Evolutionary conservation across 2,113 vertebrate genomes (phyloP).

Genomic region (Coptodon bakossiorum): DNA sequence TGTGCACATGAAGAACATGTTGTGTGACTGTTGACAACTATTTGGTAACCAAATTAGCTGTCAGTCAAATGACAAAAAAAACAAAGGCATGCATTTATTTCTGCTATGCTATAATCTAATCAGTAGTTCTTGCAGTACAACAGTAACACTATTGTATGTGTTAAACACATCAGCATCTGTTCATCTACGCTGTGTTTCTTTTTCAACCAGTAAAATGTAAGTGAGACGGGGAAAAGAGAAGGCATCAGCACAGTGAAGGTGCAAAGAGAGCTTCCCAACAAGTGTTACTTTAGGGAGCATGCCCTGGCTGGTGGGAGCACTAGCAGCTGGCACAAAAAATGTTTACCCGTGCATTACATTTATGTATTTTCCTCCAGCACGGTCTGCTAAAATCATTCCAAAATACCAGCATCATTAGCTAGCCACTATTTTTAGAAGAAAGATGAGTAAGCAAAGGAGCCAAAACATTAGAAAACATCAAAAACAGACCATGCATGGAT

Average conservation of each 20-base stretch:
- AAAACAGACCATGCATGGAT: background rate
- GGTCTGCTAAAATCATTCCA: background rate
- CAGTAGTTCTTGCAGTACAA: background rate
- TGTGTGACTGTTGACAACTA: background rate
- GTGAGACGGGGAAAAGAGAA: background rate
- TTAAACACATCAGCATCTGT: background rate
- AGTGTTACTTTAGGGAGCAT: background rate
- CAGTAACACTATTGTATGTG: no score
- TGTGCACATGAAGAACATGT: background rate
- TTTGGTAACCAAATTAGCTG: background rate
- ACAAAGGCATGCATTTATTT: background rate
- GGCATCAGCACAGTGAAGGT: background rate
- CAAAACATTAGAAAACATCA: background rate
- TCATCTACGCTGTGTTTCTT: background rate
- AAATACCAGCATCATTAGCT: background rate
- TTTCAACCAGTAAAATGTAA: accelerated
- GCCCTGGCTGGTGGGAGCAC: background rate
- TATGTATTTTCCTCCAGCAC: background rate
- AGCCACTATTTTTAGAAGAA: background rate
- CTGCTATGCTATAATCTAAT: background rate
- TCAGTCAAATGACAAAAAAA: background rate
- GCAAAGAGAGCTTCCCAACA: background rate
- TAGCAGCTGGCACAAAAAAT: background rate
- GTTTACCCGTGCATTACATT: background rate
- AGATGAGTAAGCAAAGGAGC: background rate